Base-by-base conservation (phyloP, 2,888 invertebrate genomes). In the Mythimna vitellina region DNA sequence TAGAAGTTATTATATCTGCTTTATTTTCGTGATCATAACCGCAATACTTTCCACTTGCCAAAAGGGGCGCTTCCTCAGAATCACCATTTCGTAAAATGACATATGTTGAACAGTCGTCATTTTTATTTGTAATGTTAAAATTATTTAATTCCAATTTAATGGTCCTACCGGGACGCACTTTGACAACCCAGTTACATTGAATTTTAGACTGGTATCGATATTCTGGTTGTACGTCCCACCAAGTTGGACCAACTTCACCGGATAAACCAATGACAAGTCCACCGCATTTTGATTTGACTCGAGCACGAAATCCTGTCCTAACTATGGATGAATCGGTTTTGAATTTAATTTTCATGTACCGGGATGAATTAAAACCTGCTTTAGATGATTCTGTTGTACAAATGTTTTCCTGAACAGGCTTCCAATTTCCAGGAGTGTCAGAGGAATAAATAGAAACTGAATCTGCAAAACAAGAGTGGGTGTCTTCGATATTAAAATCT, bases 21-120 rank as follows among this genome's bases (percentile, higher is more conserved):
- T 94, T 95, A 20, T 89, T 87, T 71, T 93, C 92, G 29, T 93
- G 93, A 12, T 90, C 75, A 78, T 89, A 92, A 0, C 97, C 97
- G 88, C 98, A 99, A 89, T 97, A 98, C 91, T 97, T 98, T 3
- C 98, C 98, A 62, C 93, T 92, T 0, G 97, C 97, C 53, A 99
- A 91, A 51, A 97, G 90, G 0, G 99, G 98, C 0, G 99, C 98
- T 73, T 97, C 96, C 0, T 92, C 84, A 70, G 97, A 97, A 62
- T 96, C 96, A 0, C 99, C 99, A 92, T 99, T 99, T 86, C 97
- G 97, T 65, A 98, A 86, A 97, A 97, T 89, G 32, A 96, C 94
- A 77, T 89, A 92, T 65, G 91, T 89, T 20, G 57, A 49, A 81
- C 95, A 96, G n/a, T 89, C 82, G 22, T 89, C 89, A 38, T 90